Conservation (phyloP, 2,888 invertebrate species). For the Agelastica alni region DNA sequence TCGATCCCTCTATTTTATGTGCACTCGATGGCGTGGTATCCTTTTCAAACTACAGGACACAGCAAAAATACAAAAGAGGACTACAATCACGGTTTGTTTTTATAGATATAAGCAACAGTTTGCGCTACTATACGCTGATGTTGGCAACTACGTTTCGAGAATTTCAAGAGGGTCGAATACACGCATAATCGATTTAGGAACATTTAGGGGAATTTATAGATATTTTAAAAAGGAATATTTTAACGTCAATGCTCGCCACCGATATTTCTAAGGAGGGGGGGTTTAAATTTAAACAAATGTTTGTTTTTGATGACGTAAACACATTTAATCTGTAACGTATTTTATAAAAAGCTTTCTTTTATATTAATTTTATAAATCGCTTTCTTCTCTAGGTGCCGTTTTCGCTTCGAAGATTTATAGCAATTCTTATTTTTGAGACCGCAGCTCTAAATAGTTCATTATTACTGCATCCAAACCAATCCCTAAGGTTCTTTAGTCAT, state of each 20-base stretch:
- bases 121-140: slow-evolving; percentile 31
- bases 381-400: too few species aligned
- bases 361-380: too few species aligned
- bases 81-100: slow-evolving; percentile 28
- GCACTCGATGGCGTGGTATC: slow-evolving; percentile 27
- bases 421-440: too few species aligned
- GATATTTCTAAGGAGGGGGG: too few species aligned
- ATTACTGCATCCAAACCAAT: too few species aligned
- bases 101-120: slow-evolving; percentile 34
- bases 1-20: slow-evolving; percentile 5
- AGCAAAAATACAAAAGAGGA: slow-evolving; percentile 37
- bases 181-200: slow-evolving; percentile 22
- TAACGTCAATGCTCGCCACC: not conserved
- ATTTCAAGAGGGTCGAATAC: slow-evolving; percentile 23
- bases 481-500: too few species aligned
- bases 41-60: slow-evolving; percentile 33
- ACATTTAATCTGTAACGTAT: too few species aligned
- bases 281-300: too few species aligned
- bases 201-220: slow-evolving; percentile 10
- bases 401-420: too few species aligned
- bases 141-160: slow-evolving; percentile 27
- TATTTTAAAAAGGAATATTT: not conserved
- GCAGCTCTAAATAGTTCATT: too few species aligned
- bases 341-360: too few species aligned
- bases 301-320: too few species aligned